phyloP scores from a whole-genome alignment of 2,888 invertebrate species.

The Hesperia comma region DNA sequence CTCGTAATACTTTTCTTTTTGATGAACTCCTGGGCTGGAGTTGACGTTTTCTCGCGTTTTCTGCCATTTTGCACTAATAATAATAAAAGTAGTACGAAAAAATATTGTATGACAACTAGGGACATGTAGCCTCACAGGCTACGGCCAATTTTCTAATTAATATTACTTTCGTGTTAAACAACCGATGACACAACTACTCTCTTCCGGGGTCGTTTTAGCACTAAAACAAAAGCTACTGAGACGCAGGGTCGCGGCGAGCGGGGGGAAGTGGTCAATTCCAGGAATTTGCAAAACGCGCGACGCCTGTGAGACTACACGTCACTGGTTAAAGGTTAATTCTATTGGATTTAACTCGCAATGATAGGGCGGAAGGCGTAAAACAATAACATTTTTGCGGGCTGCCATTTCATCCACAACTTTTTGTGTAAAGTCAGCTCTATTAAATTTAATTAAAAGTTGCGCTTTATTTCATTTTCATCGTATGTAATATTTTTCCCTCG shows the following conservation, averaged over 20 bases:
- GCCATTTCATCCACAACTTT: conserved; percentile 15
- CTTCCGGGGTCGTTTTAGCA: conserved; percentile 42
- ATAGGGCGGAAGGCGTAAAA: conserved; percentile 8
- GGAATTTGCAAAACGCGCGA: conserved; percentile 16
- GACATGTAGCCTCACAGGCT: too few species aligned
- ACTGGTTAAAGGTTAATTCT: conserved; percentile 32
- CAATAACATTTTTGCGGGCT: conserved; percentile 8
- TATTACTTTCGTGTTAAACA: conserved; percentile 35
- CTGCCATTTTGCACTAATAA: conserved; percentile 36
- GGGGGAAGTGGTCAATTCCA: conserved; percentile 31
- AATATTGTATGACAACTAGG: too few species aligned
- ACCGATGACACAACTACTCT: conserved; percentile 35
- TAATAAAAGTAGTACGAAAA: too few species aligned
- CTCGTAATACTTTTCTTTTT: conserved; percentile 37
- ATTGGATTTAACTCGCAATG: neutral
- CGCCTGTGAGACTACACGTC: conserved; percentile 40
- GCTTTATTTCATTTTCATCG: conserved; percentile 10
- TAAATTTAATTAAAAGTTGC: conserved; percentile 6
- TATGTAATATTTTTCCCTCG: conserved; percentile 4
- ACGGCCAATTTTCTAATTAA: conserved; percentile 36
- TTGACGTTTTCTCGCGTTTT: conserved; percentile 35
- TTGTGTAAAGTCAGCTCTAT: neutral
- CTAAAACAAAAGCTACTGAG: conserved; percentile 46
- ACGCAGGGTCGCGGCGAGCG: conserved; percentile 40
- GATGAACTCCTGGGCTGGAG: conserved; percentile 30